Evolutionary conservation across 64 coral and sea anemone genomes (phyloP).

Genomic region (Actinia equina): DNA sequence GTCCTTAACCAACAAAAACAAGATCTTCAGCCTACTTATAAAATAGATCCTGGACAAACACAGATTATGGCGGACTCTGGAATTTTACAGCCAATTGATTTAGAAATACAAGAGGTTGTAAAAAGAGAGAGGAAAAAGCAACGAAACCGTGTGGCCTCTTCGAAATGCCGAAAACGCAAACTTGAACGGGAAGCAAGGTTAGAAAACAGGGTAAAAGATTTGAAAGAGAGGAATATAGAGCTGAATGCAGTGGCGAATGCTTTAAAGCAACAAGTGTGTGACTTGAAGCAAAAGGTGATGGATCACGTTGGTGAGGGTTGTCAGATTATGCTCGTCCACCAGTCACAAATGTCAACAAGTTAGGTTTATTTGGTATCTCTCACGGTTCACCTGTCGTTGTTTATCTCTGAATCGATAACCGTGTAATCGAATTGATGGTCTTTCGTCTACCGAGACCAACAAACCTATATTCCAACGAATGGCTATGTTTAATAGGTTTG

Average conservation of each 20-base stretch:
- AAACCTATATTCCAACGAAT: not conserved
- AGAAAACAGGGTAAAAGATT: conserved; percentile 87
- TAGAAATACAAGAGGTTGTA: conserved; percentile 98
- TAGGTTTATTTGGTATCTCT: not conserved
- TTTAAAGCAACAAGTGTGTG: conserved; percentile 96
- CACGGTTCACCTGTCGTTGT: not conserved
- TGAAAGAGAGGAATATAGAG: conserved; percentile 95
- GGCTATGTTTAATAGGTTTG: not conserved
- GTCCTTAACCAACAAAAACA: conserved; percentile 64
- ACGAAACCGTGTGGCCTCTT: conserved; percentile 94
- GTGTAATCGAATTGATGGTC: conserved; percentile 5
- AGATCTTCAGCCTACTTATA: conserved; percentile 63
- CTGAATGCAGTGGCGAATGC: conserved; percentile 87
- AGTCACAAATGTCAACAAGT: conserved; percentile 70
- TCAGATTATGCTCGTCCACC: conserved; percentile 92
- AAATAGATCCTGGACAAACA: conserved; percentile 52
- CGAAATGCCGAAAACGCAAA: conserved; percentile 95
- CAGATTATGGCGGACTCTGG: conserved; percentile 71
- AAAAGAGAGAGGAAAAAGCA: conserved; percentile 99
- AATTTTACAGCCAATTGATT: conserved; percentile 83
- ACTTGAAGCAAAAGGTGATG: conserved; percentile 98
- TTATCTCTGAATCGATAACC: not conserved
- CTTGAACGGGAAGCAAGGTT: conserved; percentile 91
- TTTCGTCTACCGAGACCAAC: not conserved
- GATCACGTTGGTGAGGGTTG: conserved; percentile 97